Base-by-base conservation (phyloP, 2,888 invertebrate species). In the Leucoma salicis region DNA sequence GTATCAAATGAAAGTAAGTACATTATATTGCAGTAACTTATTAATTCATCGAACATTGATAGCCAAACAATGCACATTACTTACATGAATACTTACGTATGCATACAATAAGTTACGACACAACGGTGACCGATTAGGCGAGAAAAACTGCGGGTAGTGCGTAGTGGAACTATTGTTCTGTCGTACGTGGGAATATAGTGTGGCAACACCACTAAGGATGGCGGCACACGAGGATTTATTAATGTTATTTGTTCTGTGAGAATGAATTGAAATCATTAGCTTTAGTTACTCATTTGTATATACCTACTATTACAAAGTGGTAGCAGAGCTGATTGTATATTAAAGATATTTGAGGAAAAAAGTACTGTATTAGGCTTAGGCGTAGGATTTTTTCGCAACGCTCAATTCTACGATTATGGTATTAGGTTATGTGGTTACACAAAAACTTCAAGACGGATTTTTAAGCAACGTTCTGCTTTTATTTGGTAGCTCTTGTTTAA, bases 41-140 rank as follows among this genome's bases (percentile, higher is more conserved):
- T 28, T 31, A 37, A 49, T 44, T 36, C 37, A 33, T 42, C 39
- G 51, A 63, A 57, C 39, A 40, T 42, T 48, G 42, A 43, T 43
- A 28, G 42, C 53, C 42, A 53, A 78, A 78, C 82, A 78, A 80
- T 78, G 63, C 59, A 45, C 18, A 39, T 63, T 70, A 64, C 66
- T 63, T 63, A 58, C 57, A 49, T 41, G 56, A 42, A 53, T 53
- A 34, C 50, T 52, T 62, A 55, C 41, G 50, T 43, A 44, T 53
- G 49, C 49, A 63, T 53, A 78, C 83, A 82, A 78, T 78, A 66
- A 65, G 74, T 87, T 86, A 84, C 83, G 79, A 84, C 78, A 87
- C 67, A 31, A 47, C 53, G 48, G 64, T 70, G 74, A 73, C 70
- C 77, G 78, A 83, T 84, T 83, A 78, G 73, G 63, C 68, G 72